Evolutionary conservation across 2,888 invertebrate genomes (phyloP), one percentile per base, ranked within the genome.

Genomic region (Leptopilina drosophilae): DNA sequence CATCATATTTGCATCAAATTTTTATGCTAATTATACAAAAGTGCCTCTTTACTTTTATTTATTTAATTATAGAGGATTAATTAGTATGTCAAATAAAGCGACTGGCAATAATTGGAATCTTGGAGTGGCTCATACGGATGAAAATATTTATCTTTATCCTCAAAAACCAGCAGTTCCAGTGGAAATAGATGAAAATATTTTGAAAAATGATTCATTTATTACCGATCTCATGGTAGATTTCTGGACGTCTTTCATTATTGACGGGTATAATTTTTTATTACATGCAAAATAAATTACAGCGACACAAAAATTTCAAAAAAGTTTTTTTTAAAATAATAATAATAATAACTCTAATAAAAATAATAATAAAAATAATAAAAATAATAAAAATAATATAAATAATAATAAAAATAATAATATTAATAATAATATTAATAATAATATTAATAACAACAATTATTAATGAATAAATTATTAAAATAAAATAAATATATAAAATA

Each of bases 41-140:
- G 14, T 1, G 46, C 66, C 66, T 9, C 42, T 66, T 15, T 66
- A 46, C 5, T 42, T 66, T 33, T 66, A 66, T 66, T 42, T 42
- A 15, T 66, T 66, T 11, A 66, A 66, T 46, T 66, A 66, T 66
- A 33, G 66, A 42, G 66, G 66, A 42, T 42, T n/a, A 33, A 11
- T 66, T 9, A 66, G 66, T 15, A 0, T 1, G n/a, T 15, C 66
- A 5, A 46, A 42, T 66, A 8, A 33, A 42, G n/a, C 12, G 5
- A 66, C 66, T 0, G 5, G 9, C 20, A 62, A 62, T 11, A 67
- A 67, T 49, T 20, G 5, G 12, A 49, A 67, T 49, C 20, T 67
- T 67, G 67, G 49, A 11, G 49, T 49, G 11, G 15, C 46, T 0
- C 67, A 67, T 49, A 20, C 20, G 2, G 49, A 67, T 6, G 49